Conservation (phyloP, 1,140 invertebrate genomes). For the Atta cephalotes region DNA sequence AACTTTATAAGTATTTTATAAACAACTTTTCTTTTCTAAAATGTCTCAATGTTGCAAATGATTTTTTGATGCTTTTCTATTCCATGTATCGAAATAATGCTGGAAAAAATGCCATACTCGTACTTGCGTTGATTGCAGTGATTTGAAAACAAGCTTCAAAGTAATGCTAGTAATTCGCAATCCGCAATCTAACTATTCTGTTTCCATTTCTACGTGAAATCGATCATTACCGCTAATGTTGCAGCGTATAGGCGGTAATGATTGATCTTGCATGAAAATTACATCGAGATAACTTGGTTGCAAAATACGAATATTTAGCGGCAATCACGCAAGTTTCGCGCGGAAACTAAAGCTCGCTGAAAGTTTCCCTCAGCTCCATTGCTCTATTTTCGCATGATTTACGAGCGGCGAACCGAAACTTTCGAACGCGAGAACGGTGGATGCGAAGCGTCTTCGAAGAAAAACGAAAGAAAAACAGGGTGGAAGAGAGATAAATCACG, state of each 20-base stretch:
- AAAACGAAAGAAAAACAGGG: slow-evolving; percentile 8
- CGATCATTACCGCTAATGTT: slow-evolving; percentile 40
- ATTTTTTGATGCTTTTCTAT: not conserved
- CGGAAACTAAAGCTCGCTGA: slow-evolving; percentile 27
- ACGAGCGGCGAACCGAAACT: slow-evolving; percentile 35
- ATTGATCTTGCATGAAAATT: slow-evolving; percentile 32
- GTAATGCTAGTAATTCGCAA: slow-evolving; percentile 36
- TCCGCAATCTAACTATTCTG: slow-evolving; percentile 13
- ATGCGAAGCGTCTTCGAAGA: slow-evolving; percentile 24
- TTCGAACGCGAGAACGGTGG: slow-evolving; percentile 27
- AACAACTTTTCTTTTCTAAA: not conserved
- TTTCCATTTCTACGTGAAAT: slow-evolving; percentile 43
- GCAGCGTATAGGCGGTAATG: slow-evolving; percentile 17
- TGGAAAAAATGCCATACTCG: not conserved
- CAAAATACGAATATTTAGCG: slow-evolving; percentile 49
- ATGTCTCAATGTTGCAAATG: not conserved
- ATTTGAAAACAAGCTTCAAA: slow-evolving; percentile 18
- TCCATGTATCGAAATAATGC: not conserved
- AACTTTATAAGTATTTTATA: not conserved
- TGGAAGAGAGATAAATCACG: slow-evolving; percentile 28
- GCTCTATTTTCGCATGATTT: slow-evolving; percentile 52
- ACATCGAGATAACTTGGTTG: slow-evolving; percentile 24
- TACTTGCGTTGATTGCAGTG: slow-evolving; percentile 26
- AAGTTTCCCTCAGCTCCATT: slow-evolving; percentile 12
- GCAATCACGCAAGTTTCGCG: slow-evolving; percentile 19